phyloP scores from a whole-genome alignment of 35 echinoderm and acorn worm genomes.

The Apostichopus parvimensis region DNA sequence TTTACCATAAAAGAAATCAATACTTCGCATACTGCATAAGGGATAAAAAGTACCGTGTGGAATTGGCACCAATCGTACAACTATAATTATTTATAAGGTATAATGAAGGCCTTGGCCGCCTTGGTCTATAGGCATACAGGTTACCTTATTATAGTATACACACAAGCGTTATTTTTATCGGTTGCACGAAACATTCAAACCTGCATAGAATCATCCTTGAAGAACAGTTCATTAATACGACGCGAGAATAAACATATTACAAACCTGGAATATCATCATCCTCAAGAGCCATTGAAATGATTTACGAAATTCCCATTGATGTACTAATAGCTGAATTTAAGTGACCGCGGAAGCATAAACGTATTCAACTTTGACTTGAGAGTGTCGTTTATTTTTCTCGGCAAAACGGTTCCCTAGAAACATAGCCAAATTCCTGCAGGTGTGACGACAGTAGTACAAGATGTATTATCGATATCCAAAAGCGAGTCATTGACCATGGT shows the following conservation, averaged over 20 bases:
- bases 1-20: background rate
- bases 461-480: no score
- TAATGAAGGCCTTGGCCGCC: no score
- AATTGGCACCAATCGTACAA: no score
- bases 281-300: background rate
- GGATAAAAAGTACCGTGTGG: background rate
- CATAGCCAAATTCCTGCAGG: background rate
- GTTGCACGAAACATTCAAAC: background rate
- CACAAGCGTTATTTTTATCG: background rate
- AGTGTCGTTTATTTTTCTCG: background rate
- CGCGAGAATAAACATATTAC: background rate
- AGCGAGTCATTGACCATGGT: no score
- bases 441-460: background rate
- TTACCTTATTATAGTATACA: no score
- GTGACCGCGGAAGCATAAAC: no score
- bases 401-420: background rate
- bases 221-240: background rate
- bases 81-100: no score
- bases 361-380: no score
- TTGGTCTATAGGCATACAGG: no score
- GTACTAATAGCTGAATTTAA: background rate
- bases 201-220: background rate
- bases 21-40: conserved; percentile 8
- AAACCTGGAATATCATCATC: background rate
- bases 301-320: background rate